Evolutionary conservation across 2,888 invertebrate genomes (phyloP), one percentile per base, ranked within the genome.

Genomic region (Capitulum mitella): DNA sequence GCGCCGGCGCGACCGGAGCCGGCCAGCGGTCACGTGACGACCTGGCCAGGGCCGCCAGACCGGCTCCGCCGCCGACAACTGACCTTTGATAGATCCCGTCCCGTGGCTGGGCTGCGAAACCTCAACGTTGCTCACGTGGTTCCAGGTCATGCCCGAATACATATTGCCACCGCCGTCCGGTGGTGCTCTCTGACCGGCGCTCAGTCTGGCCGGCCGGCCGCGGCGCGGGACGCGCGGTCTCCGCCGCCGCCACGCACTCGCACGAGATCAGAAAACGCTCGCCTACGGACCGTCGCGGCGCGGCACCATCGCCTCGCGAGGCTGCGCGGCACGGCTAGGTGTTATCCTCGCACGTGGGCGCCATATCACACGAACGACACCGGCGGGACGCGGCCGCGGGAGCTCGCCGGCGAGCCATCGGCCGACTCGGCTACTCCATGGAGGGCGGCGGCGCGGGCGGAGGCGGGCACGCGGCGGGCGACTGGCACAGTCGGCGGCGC

Each of bases 81-180:
- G 40, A 70, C 70, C 70, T 70, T 70, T 70, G 40, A 70, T 70
- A 19, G 70, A 70, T 70, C 70, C 70, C 26, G 8, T 40, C 8
- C 5, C 40, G 26, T 37, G 19, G 40, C 40, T 70, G 37, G 70
- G 70, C 70, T 70, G 70, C 37, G 70, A 70, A 22, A 70, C 70
- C 12, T 70, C 70, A 10, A 40, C 40, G 29, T 37, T 40, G 40
- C 40, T 70, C 70, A 70, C 37, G 40, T 40, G 37, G 70, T 6
- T 70, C 70, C 70, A 70, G 26, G 70, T 70, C 70, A 70, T 70
- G 37, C 70, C 70, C 37, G 70, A 70, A 40, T 70, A 70, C 70
- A 70, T 70, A 37, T 26, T 26, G 70, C 10, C n/a, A n/a, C 70
- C 40, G 5, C 10, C 26, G 26, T 29, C 32, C 12, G 1, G 29